A percentile compares a stretch with the other conserved stretches of the same genome.
phyloP scores from a whole-genome alignment of 2,113 vertebrate genomes.

The Melanerpes aurifrons region DNA sequence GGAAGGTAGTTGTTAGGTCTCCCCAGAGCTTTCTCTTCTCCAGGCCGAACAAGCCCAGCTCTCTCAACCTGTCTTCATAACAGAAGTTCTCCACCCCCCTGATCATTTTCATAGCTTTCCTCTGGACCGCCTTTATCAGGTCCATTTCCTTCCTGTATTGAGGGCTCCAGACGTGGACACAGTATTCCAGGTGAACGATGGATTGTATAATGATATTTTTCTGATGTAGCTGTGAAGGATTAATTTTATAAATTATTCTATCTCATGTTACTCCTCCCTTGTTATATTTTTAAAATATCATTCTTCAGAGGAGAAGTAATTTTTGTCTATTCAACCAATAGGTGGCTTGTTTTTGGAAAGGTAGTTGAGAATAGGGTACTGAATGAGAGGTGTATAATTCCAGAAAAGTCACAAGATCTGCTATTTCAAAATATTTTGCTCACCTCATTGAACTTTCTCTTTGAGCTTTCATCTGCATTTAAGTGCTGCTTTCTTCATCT shows the following conservation, averaged over 20 bases:
- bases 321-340: background rate
- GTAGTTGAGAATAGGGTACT: background rate
- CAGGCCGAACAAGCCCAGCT: no score
- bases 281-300: background rate
- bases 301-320: background rate
- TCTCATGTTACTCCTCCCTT: background rate
- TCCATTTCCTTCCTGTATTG: no score
- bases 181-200: background rate
- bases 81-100: no score
- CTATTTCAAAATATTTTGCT: background rate
- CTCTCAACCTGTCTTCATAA: no score
- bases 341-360: background rate
- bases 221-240: background rate
- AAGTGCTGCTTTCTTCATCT: background rate
- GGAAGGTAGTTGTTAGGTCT: no score
- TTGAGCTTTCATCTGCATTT: background rate
- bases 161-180: no score
- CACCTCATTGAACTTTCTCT: rapidly evolving
- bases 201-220: background rate
- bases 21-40: no score
- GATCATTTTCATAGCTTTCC: no score
- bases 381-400: background rate
- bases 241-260: background rate
- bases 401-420: background rate
- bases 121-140: no score